These are phyloP conservation scores for Drosophila macrothrix DNA, from an alignment of 2,888 invertebrate genomes.

Conservation along the genomic window DNA sequence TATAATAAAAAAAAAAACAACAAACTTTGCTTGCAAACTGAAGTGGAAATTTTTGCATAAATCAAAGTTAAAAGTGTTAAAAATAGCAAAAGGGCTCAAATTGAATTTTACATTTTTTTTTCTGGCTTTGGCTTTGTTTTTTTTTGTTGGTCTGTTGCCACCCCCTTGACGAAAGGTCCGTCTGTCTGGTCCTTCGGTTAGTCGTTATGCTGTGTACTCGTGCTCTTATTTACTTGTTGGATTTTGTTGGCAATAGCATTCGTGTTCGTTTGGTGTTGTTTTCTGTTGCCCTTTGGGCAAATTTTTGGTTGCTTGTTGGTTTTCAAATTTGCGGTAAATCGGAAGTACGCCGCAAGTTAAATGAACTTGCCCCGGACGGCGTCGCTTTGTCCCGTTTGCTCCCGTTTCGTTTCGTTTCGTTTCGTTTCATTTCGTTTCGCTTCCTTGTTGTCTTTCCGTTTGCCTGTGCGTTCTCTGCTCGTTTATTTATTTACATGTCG, in stretches of 20 bases:
- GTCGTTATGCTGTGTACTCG: slow-evolving; percentile 47
- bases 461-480: slow-evolving; percentile 46
- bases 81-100: slow-evolving; percentile 71
- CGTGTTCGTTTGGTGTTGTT: slow-evolving; percentile 28
- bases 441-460: slow-evolving; percentile 72
- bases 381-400: slow-evolving; percentile 55
- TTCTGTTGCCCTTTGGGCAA: slow-evolving; percentile 63
- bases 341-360: slow-evolving; percentile 80
- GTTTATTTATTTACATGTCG: slow-evolving; percentile 74
- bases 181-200: slow-evolving; percentile 22
- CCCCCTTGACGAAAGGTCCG: slow-evolving; percentile 38
- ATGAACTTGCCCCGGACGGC: slow-evolving; percentile 70
- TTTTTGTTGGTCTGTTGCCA: slow-evolving; percentile 27
- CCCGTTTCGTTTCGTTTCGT: neutral
- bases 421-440: slow-evolving; percentile 39
- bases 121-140: slow-evolving; percentile 8
- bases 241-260: slow-evolving; percentile 45
- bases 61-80: slow-evolving; percentile 81
- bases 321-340: slow-evolving; percentile 80
- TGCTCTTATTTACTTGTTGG: slow-evolving; percentile 71
- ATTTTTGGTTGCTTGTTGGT: slow-evolving; percentile 79
- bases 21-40: slow-evolving; percentile 63
- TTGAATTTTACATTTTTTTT: slow-evolving; percentile 70
- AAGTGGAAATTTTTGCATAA: slow-evolving; percentile 79
- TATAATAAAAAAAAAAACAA: slow-evolving; percentile 5